Percentiles rank a stretch among this genome's conserved stretches.
phyloP scores from a whole-genome alignment of 2,113 vertebrate species.

The Anser brachyrhynchus region DNA sequence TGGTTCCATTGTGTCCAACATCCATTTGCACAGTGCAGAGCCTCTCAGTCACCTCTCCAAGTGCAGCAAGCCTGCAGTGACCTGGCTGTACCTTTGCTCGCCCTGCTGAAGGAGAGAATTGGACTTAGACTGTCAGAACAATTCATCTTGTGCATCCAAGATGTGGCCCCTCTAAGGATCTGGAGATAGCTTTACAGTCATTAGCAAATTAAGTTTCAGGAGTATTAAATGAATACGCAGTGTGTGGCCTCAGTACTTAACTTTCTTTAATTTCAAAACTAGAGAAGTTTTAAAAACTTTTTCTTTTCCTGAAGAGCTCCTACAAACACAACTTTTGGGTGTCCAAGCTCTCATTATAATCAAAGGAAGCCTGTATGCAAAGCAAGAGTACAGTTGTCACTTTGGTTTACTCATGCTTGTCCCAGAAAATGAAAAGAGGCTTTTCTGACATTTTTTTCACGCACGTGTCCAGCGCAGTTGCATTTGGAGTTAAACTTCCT shows the following conservation, averaged over 20 bases:
- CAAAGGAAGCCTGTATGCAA: constrained; percentile 4
- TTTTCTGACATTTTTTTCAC: constrained; percentile 27
- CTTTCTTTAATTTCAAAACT: background rate
- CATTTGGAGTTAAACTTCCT: constrained; percentile 36
- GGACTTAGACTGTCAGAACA: background rate
- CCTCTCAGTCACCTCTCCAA: background rate
- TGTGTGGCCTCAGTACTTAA: background rate
- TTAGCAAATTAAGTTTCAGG: background rate
- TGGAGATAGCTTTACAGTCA: background rate
- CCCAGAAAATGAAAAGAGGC: constrained; percentile 21
- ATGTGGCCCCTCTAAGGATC: background rate
- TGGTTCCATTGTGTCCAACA: background rate
- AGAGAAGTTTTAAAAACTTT: background rate
- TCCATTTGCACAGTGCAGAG: background rate
- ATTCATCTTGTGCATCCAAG: background rate
- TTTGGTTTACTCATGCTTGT: constrained; percentile 46
- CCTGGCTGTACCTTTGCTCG: background rate
- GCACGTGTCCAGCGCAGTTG: background rate
- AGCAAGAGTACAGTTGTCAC: constrained; percentile 28
- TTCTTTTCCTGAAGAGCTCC: background rate
- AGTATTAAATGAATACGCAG: background rate
- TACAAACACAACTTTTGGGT: background rate
- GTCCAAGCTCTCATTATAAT: constrained; percentile 1
- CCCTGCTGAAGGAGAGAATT: background rate
- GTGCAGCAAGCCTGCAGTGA: fast-evolving